A percentile compares a stretch with the other conserved stretches of the same genome.
Evolutionary conservation across 2,113 vertebrate species (phyloP).

Genomic region (Bothrops jararaca): DNA sequence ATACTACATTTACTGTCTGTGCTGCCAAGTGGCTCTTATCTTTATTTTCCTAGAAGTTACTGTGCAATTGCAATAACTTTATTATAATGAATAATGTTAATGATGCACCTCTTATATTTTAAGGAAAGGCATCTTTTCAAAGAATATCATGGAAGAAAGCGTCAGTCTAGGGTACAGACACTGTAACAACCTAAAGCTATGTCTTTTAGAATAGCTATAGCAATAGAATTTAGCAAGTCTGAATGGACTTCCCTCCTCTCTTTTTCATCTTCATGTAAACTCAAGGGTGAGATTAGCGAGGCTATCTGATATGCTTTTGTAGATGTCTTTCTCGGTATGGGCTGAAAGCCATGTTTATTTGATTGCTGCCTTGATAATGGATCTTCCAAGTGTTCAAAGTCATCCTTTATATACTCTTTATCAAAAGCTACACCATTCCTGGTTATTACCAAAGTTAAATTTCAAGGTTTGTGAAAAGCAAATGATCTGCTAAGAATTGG

Average conservation of each 20-base stretch:
- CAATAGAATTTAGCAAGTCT: neutral
- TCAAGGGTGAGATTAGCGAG: neutral
- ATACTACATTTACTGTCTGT: neutral
- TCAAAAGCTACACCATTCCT: neutral
- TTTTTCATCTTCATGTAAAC: neutral
- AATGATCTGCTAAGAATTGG: neutral
- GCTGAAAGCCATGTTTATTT: neutral
- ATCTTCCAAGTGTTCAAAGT: neutral
- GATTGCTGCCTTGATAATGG: neutral
- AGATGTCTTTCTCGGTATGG: neutral
- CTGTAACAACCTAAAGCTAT: neutral
- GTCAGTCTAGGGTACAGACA: neutral
- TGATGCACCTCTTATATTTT: neutral
- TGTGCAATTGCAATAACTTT: neutral
- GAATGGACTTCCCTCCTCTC: neutral
- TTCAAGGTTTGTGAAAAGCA: neutral
- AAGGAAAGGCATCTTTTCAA: constrained; percentile 1
- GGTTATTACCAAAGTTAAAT: neutral
- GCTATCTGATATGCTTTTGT: neutral
- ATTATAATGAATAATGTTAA: neutral
- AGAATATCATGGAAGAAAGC: neutral
- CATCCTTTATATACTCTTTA: neutral
- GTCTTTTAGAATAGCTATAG: neutral
- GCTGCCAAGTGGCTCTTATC: neutral
- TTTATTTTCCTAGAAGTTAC: neutral